Conservation (phyloP, 35 echinoderm and acorn worm genomes). For the Acanthaster planci region DNA sequence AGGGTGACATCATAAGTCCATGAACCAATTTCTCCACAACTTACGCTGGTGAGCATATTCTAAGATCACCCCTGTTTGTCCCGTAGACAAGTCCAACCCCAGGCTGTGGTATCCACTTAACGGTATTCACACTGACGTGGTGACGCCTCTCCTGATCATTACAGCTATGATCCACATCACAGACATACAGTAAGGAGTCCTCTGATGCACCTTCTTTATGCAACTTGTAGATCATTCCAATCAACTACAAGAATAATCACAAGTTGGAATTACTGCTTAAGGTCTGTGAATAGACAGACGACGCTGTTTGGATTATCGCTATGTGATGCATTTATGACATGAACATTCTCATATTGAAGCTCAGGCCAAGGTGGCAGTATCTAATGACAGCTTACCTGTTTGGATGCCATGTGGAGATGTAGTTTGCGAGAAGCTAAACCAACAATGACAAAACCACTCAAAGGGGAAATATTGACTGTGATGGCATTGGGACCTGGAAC, state of each 20-base stretch:
- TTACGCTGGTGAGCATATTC: slow-evolving; percentile 82
- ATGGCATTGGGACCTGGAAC: slow-evolving; percentile 90
- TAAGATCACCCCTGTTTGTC: slow-evolving; percentile 79
- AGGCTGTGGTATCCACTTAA: slow-evolving; percentile 80
- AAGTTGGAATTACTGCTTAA: background rate
- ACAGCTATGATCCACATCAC: slow-evolving; percentile 52
- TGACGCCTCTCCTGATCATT: slow-evolving; percentile 40
- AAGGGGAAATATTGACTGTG: slow-evolving; percentile 80
- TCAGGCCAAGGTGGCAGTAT: background rate
- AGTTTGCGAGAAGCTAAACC: slow-evolving; percentile 70
- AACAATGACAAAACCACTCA: slow-evolving; percentile 68
- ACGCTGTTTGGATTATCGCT: background rate
- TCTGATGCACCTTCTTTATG: slow-evolving; percentile 54
- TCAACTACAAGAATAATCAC: slow-evolving; percentile 40
- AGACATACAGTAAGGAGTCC: slow-evolving; percentile 48
- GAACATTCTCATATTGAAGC: background rate
- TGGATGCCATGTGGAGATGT: slow-evolving; percentile 60
- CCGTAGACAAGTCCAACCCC: slow-evolving; percentile 87
- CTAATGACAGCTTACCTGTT: slow-evolving; percentile 23
- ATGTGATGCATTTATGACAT: background rate
- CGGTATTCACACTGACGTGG: slow-evolving; percentile 76
- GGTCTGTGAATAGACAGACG: background rate
- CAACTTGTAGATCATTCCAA: slow-evolving; percentile 64
- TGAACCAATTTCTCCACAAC: slow-evolving; percentile 21
- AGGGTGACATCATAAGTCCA: no score